These are phyloP conservation scores for Tiphia femorata DNA, from an alignment of 2,888 invertebrate species.

Conservation along the genomic window DNA sequence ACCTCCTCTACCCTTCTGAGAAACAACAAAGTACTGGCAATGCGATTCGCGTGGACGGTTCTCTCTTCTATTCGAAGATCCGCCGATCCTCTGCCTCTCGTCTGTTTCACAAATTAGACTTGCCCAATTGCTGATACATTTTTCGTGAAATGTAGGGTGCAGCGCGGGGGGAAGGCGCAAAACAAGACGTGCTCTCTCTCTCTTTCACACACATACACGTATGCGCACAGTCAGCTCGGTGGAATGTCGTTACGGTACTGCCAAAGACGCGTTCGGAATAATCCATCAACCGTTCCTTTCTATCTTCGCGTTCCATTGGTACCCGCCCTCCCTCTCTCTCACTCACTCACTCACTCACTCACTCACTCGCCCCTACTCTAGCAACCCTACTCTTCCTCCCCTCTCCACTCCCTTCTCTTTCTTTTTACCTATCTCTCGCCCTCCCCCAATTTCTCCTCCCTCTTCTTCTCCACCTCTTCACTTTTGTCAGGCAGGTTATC, in stretches of 20 bases:
- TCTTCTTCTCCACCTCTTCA: too few relatives aligned
- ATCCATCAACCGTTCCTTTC: slow-evolving; percentile 46
- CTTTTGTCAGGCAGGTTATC: slow-evolving; percentile 5
- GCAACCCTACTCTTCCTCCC: not conserved
- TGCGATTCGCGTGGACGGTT: too few relatives aligned
- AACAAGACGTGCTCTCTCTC: slow-evolving; percentile 17
- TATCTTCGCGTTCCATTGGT: slow-evolving; percentile 18
- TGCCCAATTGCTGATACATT: slow-evolving; percentile 10
- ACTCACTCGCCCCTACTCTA: not conserved
- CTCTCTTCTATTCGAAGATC: too few relatives aligned
- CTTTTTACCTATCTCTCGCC: too few relatives aligned
- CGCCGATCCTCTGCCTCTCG: too few relatives aligned
- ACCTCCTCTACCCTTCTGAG: too few relatives aligned
- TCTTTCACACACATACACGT: not conserved
- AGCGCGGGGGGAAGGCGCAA: not conserved
- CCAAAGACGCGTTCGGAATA: slow-evolving; percentile 50
- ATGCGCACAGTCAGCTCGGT: slow-evolving; percentile 2
- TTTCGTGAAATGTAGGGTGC: not conserved
- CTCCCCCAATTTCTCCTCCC: slow-evolving; percentile 10
- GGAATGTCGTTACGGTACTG: slow-evolving; percentile 50
- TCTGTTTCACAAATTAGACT: slow-evolving; percentile 18
- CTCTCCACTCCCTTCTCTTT: not conserved
- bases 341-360: slow-evolving; percentile 3
- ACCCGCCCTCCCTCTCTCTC: slow-evolving; percentile 4
- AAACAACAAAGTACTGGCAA: too few relatives aligned